Evolutionary conservation across 2,888 invertebrate genomes (phyloP).

Genomic region (Sycophila texana): DNA sequence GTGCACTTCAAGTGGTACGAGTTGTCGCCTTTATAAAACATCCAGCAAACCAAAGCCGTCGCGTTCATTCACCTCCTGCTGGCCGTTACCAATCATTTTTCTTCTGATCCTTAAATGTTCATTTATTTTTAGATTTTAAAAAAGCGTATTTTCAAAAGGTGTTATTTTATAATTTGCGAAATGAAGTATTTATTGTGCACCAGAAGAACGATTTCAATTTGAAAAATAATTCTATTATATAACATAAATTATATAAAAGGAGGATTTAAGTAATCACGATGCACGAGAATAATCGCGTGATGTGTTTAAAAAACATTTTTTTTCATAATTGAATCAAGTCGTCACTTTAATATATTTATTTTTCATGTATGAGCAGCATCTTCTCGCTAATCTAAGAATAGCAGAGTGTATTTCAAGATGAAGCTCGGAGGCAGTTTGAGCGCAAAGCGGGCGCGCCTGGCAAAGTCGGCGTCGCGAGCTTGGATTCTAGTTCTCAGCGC

Average conservation of each 20-base stretch:
- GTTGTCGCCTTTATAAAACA: slow-evolving; percentile 23
- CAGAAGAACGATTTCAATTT: background rate
- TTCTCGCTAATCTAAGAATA: slow-evolving; percentile 51
- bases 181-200: slow-evolving; percentile 1
- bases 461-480: slow-evolving; percentile 32
- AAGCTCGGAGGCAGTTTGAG: slow-evolving; percentile 44
- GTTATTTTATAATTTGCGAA: background rate
- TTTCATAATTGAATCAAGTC: too few species aligned
- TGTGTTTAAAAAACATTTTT: too few species aligned
- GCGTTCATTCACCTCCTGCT: slow-evolving; percentile 39
- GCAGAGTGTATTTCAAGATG: slow-evolving; percentile 55
- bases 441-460: slow-evolving; percentile 36
- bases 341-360: too few species aligned
- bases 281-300: too few species aligned
- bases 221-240: too few species aligned
- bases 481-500: slow-evolving; percentile 37
- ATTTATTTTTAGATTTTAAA: slow-evolving; percentile 1
- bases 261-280: too few species aligned
- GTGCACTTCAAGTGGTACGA: background rate
- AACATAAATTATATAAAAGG: too few species aligned
- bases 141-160: background rate
- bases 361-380: too few species aligned
- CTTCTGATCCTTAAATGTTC: background rate
- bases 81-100: slow-evolving; percentile 36
- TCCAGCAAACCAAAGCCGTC: slow-evolving; percentile 27